phyloP scores from a whole-genome alignment of 2,888 invertebrate genomes.

The Oscheius sp. region DNA sequence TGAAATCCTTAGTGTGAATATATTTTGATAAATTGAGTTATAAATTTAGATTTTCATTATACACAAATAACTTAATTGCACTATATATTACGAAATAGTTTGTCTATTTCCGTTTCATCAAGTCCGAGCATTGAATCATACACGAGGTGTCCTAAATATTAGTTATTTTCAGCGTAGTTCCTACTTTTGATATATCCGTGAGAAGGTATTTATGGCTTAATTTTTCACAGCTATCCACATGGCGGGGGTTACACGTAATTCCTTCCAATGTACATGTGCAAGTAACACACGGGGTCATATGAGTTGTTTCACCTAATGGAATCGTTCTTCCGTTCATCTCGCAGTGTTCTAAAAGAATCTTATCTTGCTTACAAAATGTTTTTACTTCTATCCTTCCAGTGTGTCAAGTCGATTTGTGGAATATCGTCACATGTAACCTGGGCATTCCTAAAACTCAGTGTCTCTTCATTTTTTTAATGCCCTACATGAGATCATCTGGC shows the following conservation, averaged over 20 bases:
- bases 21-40: background rate
- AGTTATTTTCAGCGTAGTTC: too few species aligned
- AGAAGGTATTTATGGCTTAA: constrained; percentile 65
- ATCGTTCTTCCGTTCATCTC: constrained; percentile 67
- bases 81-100: background rate
- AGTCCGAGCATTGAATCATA: constrained; percentile 68
- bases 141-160: constrained; percentile 67
- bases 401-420: constrained; percentile 62
- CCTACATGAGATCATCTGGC: constrained; percentile 74
- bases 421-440: constrained; percentile 67
- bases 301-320: constrained; percentile 64
- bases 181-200: constrained; percentile 57
- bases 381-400: constrained; percentile 68
- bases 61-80: constrained; percentile 30
- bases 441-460: constrained; percentile 56
- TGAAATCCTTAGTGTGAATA: too few species aligned
- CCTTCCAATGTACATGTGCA: constrained; percentile 69
- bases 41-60: constrained; percentile 9
- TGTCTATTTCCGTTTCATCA: constrained; percentile 48
- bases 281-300: constrained; percentile 69
- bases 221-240: constrained; percentile 64
- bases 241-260: constrained; percentile 65
- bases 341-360: constrained; percentile 60
- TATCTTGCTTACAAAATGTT: background rate
- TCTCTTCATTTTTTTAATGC: background rate